Evolutionary conservation across 2,113 vertebrate genomes (phyloP), one percentile per base, ranked within the genome.

Genomic region (Triplophysa rosa): DNA sequence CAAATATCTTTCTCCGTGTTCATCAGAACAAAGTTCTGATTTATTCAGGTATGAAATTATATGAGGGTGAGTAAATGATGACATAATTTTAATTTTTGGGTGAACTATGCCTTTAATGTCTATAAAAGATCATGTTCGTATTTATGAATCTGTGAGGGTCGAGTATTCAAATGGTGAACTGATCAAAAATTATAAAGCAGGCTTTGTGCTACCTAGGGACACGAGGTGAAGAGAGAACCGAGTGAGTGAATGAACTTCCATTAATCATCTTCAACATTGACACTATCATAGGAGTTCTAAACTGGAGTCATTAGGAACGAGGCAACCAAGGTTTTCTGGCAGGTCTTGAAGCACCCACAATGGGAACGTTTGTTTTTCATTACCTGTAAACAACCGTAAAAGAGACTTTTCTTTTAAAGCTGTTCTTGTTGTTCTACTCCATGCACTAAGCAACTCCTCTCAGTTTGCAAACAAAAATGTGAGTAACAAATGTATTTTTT

Each of bases 391-490:
- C 56, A 45, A 71, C 54, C 37, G 2, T 6, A 47, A 67, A 52
- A 64, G 62, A 66, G 10, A 4, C 2, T 66, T 64, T 81, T 78
- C 26, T 83, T 79, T 80, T 85, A 47, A 26, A 71, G 29, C 65
- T 72, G 23, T 66, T 65, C 64, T 77, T 58, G 69, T 67, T 84
- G 54, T 69, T 69, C 81, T 76, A 75, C 71, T 85, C 81, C 66
- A 75, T 19, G 83, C 37, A 66, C 67, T 83, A 70, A 70, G 37
- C n/a, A 54, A 77, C 37, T 42, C 45, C 75, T 80, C 75, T 83
- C 47, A 19, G 42, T 83, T 78, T 70, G 74, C 70, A 75, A 65
- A 8, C 80, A 82, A 80, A 77, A 71, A 68, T 71, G 71, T 82
- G 78, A 84, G 85, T 82, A 85, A 81, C 26, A 69, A 77, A 66